Conservation (phyloP, 2,113 vertebrate species). For the Microcebus tavaratra region DNA sequence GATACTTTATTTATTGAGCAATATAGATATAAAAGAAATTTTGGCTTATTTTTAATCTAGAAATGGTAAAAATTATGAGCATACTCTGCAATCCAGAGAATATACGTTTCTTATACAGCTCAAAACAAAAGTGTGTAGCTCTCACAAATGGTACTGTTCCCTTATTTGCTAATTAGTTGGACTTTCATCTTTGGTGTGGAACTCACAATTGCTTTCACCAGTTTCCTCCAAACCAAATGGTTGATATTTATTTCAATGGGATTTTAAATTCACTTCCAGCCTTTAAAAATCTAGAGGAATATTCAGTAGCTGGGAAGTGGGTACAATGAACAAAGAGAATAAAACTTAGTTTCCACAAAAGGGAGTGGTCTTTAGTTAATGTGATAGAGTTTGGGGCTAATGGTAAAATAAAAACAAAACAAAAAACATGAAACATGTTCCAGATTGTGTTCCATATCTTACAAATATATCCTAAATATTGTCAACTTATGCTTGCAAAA, state of each 20-base stretch:
- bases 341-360: neutral
- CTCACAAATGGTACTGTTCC: fast-evolving
- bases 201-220: neutral
- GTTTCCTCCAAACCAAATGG: neutral
- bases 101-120: neutral
- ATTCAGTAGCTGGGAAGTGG: neutral
- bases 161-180: neutral
- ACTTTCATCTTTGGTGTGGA: neutral
- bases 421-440: neutral
- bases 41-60: conserved; percentile 4
- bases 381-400: neutral
- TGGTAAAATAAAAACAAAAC: neutral
- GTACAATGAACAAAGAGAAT: neutral
- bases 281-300: neutral
- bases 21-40: neutral
- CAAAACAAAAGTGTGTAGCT: neutral
- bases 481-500: neutral
- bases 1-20: neutral
- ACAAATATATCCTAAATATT: neutral
- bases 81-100: neutral
- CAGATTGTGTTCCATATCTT: neutral
- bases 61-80: neutral
- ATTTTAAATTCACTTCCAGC: neutral
- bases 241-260: neutral
- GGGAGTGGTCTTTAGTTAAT: neutral